A percentile compares a stretch with the other conserved stretches of the same genome.
These are phyloP conservation scores for Philereme transversata DNA, from an alignment of 2,888 invertebrate genomes.

Conservation along the genomic window DNA sequence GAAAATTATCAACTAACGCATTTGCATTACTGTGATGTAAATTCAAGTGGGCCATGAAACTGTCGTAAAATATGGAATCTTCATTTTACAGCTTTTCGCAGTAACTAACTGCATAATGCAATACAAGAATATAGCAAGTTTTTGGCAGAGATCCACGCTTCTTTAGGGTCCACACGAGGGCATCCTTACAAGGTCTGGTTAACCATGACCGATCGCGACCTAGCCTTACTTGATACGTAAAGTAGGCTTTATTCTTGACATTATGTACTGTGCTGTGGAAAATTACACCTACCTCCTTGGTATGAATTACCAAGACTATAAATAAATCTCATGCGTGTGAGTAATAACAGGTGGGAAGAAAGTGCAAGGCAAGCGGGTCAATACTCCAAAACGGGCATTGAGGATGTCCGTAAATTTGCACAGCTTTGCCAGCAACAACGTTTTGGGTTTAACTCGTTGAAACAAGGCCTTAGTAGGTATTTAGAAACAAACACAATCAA, in stretches of 20 bases:
- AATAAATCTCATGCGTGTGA: constrained; percentile 12
- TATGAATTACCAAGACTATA: background rate
- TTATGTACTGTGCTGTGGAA: constrained; percentile 10
- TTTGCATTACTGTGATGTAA: background rate
- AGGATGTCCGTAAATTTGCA: too few relatives aligned
- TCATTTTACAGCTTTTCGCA: constrained; percentile 26
- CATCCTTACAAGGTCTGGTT: constrained; percentile 49
- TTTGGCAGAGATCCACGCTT: constrained; percentile 38
- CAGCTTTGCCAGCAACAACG: too few relatives aligned
- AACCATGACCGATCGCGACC: constrained; percentile 49
- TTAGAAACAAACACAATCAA: too few relatives aligned
- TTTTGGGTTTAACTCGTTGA: too few relatives aligned
- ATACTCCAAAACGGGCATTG: too few relatives aligned
- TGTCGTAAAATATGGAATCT: constrained; percentile 19
- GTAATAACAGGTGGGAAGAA: constrained; percentile 8
- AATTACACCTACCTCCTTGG: background rate
- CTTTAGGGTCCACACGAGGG: constrained; percentile 38
- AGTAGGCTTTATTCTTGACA: constrained; percentile 31
- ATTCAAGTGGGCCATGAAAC: constrained; percentile 10
- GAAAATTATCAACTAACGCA: background rate
- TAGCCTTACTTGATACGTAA: constrained; percentile 33
- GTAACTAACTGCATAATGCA: constrained; percentile 21
- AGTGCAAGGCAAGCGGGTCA: constrained; percentile 11
- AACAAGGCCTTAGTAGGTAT: too few relatives aligned
- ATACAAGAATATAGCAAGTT: constrained; percentile 23